Conservation (phyloP, 1,140 invertebrate species). For the Diorhabda elongata region DNA sequence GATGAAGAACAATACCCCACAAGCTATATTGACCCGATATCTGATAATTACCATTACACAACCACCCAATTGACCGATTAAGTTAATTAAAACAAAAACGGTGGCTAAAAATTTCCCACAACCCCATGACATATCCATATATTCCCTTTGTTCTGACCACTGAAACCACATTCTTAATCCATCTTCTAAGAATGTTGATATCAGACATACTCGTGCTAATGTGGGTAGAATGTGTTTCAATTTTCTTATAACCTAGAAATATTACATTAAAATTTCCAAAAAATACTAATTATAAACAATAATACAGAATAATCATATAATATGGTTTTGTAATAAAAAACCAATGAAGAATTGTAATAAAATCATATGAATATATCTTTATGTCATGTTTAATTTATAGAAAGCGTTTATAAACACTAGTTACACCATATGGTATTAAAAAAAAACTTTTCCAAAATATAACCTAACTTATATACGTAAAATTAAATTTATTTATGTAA, state of each 20-base stretch:
- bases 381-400: background rate
- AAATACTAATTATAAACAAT: constrained; percentile 3
- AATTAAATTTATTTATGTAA: background rate
- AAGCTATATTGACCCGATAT: constrained; percentile 91
- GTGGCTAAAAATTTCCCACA: constrained; percentile 91
- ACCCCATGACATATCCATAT: constrained; percentile 97
- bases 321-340: no score
- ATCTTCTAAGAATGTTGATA: constrained; percentile 99
- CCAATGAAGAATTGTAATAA: no score
- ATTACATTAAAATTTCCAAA: constrained; percentile 21
- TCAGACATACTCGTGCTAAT: constrained; percentile 92
- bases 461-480: background rate
- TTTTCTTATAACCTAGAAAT: constrained; percentile 79
- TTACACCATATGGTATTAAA: background rate
- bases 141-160: constrained; percentile 96
- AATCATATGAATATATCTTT: background rate
- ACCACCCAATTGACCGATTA: constrained; percentile 91
- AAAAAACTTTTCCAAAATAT: background rate
- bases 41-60: constrained; percentile 93
- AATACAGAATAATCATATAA: no score
- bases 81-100: constrained; percentile 89
- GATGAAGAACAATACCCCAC: constrained; percentile 92
- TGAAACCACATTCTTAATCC: constrained; percentile 99
- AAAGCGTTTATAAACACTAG: background rate
- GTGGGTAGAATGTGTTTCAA: constrained; percentile 93